Evolutionary conservation across 2,888 invertebrate genomes (phyloP), one percentile per base, ranked within the genome.

Genomic region (Dynastes hyllus): DNA sequence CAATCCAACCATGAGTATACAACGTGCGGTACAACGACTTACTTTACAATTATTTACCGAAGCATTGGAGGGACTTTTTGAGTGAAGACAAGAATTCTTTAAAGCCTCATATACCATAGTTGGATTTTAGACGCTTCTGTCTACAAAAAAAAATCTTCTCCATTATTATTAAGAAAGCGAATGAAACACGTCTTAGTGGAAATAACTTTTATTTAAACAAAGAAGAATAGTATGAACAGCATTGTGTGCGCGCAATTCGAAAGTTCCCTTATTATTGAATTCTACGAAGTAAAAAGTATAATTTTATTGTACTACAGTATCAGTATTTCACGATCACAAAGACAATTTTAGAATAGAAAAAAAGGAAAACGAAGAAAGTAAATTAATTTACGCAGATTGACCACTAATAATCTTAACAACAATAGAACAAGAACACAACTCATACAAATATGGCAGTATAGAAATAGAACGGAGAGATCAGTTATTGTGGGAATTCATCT

Each of bases 151-250:
- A 45, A 45, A 45, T 5, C 37, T 37, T 37, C 9, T 40, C 2
- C 2, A 2, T 32, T 32, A 45, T 45, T 2, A 45, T 22, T 8
- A 45, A 11, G 45, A 45, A 45, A 45, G 11, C 1, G 1, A 45
- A 45, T 45, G 11, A 45, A 45, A 58, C 55, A 58, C 11, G 22
- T 13, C 27, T 51, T 61, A 27, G 51, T 75, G 73, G 73, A 75
- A 75, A 75, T 51, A 69, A 27, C 27, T 75, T 75, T 75, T 75
- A 75, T 75, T 75, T 75, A 75, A 75, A 75, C 73, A 75, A 75
- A 75, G 58, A 40, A 73, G 22, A 75, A 55, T 27, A 45, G 61
- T 75, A 75, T 61, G 61, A 75, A 75, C 73, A 75, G 61, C 73
- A 75, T 45, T 58, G n/a, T 75, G 73, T 75, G 73, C 61, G 73